Evolutionary conservation across 2,113 vertebrate genomes (phyloP).

Genomic region (Excalfactoria chinensis): DNA sequence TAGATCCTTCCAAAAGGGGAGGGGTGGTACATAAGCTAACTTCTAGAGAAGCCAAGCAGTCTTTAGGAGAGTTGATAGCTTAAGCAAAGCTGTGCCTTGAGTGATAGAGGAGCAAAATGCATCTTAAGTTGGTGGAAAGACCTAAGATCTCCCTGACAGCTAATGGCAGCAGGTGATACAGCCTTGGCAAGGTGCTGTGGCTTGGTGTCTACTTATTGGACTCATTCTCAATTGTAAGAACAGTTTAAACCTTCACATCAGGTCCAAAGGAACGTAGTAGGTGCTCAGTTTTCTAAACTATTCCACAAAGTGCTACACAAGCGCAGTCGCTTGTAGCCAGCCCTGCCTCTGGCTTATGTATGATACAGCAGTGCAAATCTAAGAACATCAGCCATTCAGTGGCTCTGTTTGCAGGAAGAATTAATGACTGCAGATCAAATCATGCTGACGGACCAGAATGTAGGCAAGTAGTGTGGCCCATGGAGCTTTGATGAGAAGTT

Average conservation of each 20-base stretch:
- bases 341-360: neutral
- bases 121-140: neutral
- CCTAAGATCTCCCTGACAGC: neutral
- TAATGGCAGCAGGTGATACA: accelerated
- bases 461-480: neutral
- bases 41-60: neutral
- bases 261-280: neutral
- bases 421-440: neutral
- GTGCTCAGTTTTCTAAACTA: neutral
- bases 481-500: neutral
- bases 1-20: neutral
- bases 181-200: neutral
- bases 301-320: neutral
- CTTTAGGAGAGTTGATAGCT: neutral
- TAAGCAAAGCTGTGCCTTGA: neutral
- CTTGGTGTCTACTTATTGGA: neutral
- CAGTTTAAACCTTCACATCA: neutral
- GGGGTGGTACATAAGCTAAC: neutral
- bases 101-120: neutral
- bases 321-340: neutral
- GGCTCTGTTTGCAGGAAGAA: neutral
- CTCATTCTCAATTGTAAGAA: neutral
- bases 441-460: neutral
- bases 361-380: neutral
- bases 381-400: accelerated